These are phyloP conservation scores for Chrysodeixis includens DNA, from an alignment of 2,888 invertebrate species.

Conservation along the genomic window DNA sequence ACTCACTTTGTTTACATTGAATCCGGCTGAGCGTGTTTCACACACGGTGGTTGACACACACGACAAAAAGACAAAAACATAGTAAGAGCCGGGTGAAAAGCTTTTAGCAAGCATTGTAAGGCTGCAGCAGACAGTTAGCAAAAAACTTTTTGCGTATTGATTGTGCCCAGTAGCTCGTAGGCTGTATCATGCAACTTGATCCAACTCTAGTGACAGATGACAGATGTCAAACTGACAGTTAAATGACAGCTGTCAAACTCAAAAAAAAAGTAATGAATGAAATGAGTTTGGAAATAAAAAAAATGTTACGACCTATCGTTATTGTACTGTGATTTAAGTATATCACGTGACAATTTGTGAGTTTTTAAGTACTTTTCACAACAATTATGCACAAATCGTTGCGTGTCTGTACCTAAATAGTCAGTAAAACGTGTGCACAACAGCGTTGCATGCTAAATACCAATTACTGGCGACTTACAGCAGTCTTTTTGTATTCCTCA, in stretches of 20 bases:
- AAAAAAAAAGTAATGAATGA: not conserved
- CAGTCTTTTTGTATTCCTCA: slow-evolving; percentile 1
- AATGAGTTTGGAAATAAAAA: not conserved
- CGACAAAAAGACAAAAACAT: not conserved
- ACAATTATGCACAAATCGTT: no score
- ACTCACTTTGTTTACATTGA: not conserved
- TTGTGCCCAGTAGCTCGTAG: not conserved
- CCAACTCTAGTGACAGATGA: not conserved
- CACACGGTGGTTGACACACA: no score
- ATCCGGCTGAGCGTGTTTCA: slow-evolving; percentile 1
- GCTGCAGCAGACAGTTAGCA: not conserved
- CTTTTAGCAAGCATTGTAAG: not conserved
- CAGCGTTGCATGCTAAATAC: slow-evolving; percentile 1
- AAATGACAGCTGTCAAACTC: not conserved
- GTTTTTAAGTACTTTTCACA: not conserved
- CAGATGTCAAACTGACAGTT: not conserved
- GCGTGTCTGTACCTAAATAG: no score
- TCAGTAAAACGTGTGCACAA: not conserved
- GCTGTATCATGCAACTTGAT: not conserved
- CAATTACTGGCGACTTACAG: not conserved
- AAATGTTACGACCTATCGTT: not conserved
- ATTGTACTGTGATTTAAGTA: not conserved
- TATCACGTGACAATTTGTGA: not conserved
- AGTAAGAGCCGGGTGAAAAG: slow-evolving; percentile 3
- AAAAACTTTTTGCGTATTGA: not conserved